These are phyloP conservation scores for Hirudinaria manillensis DNA, from an alignment of 2,888 invertebrate species.

Conservation along the genomic window DNA sequence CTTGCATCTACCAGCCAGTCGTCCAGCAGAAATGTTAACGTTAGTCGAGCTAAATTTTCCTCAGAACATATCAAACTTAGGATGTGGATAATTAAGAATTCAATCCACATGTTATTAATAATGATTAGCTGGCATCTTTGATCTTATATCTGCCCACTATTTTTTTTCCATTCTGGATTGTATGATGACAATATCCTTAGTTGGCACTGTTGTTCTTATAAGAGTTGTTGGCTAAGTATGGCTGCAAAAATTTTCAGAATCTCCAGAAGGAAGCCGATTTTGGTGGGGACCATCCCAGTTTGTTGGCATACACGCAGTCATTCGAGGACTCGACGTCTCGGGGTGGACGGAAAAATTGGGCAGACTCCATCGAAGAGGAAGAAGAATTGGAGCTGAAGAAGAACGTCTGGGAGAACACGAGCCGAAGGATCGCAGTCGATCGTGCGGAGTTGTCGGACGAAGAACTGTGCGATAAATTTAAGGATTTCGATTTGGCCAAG, in stretches of 20 bases:
- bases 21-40: neutral
- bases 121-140: no score
- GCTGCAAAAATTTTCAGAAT: neutral
- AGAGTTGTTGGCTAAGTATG: neutral
- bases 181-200: no score
- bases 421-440: neutral
- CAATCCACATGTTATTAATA: no score
- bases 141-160: no score
- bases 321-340: neutral
- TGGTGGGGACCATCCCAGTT: neutral
- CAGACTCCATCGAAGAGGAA: constrained; percentile 15
- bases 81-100: no score
- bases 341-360: constrained; percentile 7
- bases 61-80: neutral
- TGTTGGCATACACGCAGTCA: neutral
- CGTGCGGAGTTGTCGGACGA: neutral
- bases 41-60: neutral
- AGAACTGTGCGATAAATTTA: neutral
- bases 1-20: neutral
- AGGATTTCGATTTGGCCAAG: neutral
- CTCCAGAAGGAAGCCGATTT: neutral
- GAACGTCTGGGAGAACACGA: neutral
- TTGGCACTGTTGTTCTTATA: no score
- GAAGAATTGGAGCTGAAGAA: neutral
- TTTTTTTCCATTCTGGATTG: no score